phyloP scores from a whole-genome alignment of 2,888 invertebrate species.

The Auanema freiburgensis region DNA sequence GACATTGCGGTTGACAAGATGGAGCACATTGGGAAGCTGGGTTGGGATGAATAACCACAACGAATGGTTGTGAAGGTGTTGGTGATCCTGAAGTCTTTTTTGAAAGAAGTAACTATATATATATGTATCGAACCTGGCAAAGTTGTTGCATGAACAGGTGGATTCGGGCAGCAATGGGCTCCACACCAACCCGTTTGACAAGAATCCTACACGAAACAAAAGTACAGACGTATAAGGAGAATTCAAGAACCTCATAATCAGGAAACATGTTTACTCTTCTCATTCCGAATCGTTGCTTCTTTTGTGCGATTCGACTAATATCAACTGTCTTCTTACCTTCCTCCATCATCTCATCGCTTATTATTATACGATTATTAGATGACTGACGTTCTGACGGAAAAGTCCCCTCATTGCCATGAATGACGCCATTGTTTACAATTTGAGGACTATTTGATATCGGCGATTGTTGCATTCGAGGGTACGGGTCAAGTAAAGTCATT shows the following conservation, averaged over 20 bases:
- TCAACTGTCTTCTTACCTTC: slow-evolving; percentile 22
- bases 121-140: slow-evolving; percentile 31
- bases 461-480: no score
- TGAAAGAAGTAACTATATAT: neutral
- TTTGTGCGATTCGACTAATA: slow-evolving; percentile 7
- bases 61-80: slow-evolving; percentile 30
- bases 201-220: slow-evolving; percentile 11
- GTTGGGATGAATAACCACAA: slow-evolving; percentile 31
- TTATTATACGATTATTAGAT: slow-evolving; percentile 12
- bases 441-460: no score
- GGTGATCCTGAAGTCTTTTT: slow-evolving; percentile 25
- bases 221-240: slow-evolving; percentile 8
- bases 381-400: slow-evolving; percentile 6
- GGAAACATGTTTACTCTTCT: slow-evolving; percentile 17
- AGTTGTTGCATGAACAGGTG: slow-evolving; percentile 34
- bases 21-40: slow-evolving; percentile 31
- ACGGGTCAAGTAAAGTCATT: no score
- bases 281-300: slow-evolving; percentile 23
- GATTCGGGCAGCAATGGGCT: slow-evolving; percentile 26
- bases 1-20: slow-evolving; percentile 34
- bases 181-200: slow-evolving; percentile 31
- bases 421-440: no score
- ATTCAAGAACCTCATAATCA: neutral
- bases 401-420: neutral
- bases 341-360: slow-evolving; percentile 10